Percentiles rank a stretch among this genome's conserved stretches.
Evolutionary conservation across 2,113 vertebrate genomes (phyloP).

Genomic region (Laterallus jamaicensis): DNA sequence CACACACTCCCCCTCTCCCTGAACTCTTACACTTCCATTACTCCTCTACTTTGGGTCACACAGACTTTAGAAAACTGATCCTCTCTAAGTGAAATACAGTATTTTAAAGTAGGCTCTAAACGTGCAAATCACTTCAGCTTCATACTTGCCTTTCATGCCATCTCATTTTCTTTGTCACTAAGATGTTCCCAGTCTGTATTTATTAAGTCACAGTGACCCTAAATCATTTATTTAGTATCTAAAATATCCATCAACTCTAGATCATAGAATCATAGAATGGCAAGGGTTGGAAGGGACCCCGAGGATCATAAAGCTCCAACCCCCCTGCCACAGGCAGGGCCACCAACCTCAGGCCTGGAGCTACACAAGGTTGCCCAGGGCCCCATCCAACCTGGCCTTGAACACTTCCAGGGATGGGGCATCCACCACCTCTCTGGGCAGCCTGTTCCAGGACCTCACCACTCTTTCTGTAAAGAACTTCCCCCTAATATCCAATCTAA

Average conservation of each 20-base stretch:
- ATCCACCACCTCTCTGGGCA: too few relatives aligned
- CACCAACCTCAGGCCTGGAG: too few relatives aligned
- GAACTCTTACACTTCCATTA: neutral
- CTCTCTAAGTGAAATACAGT: neutral
- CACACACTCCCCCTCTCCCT: neutral
- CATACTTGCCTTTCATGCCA: neutral
- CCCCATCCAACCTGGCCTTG: too few relatives aligned
- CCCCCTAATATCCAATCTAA: too few relatives aligned
- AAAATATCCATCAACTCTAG: slow-evolving; percentile 3
- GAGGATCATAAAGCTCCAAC: too few relatives aligned
- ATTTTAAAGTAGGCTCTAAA: neutral
- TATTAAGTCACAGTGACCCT: slow-evolving; percentile 21
- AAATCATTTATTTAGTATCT: neutral
- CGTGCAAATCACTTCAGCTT: neutral
- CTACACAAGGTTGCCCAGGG: too few relatives aligned
- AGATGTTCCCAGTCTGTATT: neutral
- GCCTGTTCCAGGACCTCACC: too few relatives aligned
- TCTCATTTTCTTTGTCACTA: neutral
- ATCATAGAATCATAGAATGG: too few relatives aligned
- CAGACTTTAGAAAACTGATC: neutral
- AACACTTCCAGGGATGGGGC: too few relatives aligned
- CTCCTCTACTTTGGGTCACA: neutral
- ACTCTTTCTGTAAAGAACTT: too few relatives aligned
- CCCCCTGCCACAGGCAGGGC: too few relatives aligned
- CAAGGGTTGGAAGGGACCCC: too few relatives aligned